These are phyloP conservation scores for Cantharis rufa DNA, from an alignment of 2,888 invertebrate species.

Conservation along the genomic window DNA sequence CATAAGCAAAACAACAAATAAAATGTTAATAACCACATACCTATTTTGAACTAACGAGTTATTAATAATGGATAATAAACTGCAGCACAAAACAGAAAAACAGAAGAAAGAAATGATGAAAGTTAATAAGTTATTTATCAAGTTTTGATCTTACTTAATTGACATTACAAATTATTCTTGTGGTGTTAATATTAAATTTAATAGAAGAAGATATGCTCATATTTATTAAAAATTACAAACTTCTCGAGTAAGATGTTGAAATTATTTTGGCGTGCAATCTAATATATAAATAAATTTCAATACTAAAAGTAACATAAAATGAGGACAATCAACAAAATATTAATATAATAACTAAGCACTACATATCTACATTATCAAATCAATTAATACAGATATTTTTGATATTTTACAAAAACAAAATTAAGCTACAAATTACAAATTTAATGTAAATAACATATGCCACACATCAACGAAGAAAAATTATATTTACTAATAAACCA, in stretches of 20 bases:
- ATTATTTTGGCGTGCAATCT: neutral
- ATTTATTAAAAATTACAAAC: neutral
- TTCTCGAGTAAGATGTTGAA: neutral
- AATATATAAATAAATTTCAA: neutral
- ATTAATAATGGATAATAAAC: neutral
- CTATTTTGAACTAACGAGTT: neutral
- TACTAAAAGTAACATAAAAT: slow-evolving; percentile 1
- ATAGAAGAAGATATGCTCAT: neutral
- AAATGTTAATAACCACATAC: neutral
- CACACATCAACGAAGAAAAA: slow-evolving; percentile 27
- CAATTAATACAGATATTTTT: neutral
- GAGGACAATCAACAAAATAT: neutral
- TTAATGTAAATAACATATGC: slow-evolving; percentile 1
- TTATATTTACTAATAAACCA: slow-evolving; percentile 16
- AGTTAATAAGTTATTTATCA: neutral
- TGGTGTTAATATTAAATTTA: neutral
- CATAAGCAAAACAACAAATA: neutral
- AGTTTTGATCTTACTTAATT: neutral
- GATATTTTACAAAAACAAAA: neutral
- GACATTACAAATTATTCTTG: neutral
- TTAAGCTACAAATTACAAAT: neutral
- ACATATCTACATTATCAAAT: neutral
- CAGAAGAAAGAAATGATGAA: neutral
- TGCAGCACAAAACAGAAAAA: neutral
- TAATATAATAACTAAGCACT: slow-evolving; percentile 9